A percentile compares a stretch with the other conserved stretches of the same genome.
These are phyloP conservation scores for Hafferia zeledoni DNA, from an alignment of 2,797 vertebrate species.

Conservation along the genomic window DNA sequence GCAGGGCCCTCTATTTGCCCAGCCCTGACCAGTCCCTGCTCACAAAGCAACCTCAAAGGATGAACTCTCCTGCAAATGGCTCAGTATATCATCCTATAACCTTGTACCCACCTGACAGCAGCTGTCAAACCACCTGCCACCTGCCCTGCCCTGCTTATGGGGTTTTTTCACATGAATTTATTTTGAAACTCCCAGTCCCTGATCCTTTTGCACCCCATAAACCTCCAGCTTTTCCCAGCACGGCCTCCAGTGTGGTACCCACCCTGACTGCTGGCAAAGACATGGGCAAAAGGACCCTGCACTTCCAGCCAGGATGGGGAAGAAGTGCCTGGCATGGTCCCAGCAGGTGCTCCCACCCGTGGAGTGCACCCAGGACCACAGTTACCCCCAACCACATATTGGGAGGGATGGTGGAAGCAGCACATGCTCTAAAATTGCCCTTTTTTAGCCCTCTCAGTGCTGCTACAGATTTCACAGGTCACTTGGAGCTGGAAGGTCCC, in stretches of 20 bases:
- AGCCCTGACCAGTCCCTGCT: not conserved
- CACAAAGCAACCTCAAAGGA: not conserved
- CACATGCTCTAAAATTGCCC: not conserved
- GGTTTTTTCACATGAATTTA: not conserved
- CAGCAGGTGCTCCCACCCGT: not conserved
- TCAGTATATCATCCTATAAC: not conserved
- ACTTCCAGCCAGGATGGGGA: fast-evolving
- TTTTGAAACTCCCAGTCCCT: not conserved
- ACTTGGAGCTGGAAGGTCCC: not conserved
- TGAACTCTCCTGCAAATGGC: not conserved
- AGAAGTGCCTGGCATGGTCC: not conserved
- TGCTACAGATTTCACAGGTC: fast-evolving
- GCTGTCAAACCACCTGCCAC: not conserved
- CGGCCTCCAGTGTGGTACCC: not conserved
- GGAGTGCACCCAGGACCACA: fast-evolving
- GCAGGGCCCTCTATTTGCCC: not conserved
- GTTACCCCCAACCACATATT: fast-evolving
- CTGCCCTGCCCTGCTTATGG: not conserved
- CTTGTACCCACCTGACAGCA: not conserved
- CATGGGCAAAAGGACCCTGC: fast-evolving
- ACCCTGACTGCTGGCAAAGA: not conserved
- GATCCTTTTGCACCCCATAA: not conserved
- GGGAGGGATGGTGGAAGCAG: not conserved
- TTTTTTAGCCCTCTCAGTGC: not conserved
- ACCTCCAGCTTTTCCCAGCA: not conserved